Base-by-base conservation (phyloP, 1,140 invertebrate species). In the Apis florea region DNA sequence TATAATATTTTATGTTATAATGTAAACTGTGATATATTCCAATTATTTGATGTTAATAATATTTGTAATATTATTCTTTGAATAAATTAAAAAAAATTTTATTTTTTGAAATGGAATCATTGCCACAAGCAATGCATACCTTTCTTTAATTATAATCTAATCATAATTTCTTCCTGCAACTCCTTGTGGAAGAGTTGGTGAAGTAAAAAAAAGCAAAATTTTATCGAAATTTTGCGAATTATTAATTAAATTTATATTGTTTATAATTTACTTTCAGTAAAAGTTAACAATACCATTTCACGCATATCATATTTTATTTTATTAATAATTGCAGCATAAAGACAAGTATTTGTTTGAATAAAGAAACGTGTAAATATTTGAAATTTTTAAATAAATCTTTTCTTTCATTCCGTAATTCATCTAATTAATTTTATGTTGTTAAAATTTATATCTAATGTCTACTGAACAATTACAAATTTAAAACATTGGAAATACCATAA, bases 121-220 rank as follows among this genome's bases (percentile, higher is more conserved):
- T 84, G 74, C 86, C 74, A 31, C 51, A 49, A 63, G 82, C 82
- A 87, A 87, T 84, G 85, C 59, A 63, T 24, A 82, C 85, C 56
- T 87, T 87, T 84, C 80, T 26, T 68, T 17, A 21, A 17, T 49
- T 5, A 59, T 13, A 63, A 79, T 71, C 8, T 63, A 24, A 6
- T 47, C 24, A 71, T 53, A 71, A 84, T 82, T 75, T 71, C 86
- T 87, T 87, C 86, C 82, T 87, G 85, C 86, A 87, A 87, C 86
- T 87, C 78, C 61, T 76, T 59, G 61, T 61, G 64, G 24, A 82
- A 87, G 86, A 87, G 86, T 84, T 87, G 86, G 85, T 87, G 82
- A 87, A 87, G 86, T 77, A 24, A 78, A 82, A 15, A 73, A 26
- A 49, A 9, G 51, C 1, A 9, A 77, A 69, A 31, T 4, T 63